These are phyloP conservation scores for Hydrotaea cyrtoneurina DNA, from an alignment of 2,888 invertebrate genomes.

Conservation along the genomic window DNA sequence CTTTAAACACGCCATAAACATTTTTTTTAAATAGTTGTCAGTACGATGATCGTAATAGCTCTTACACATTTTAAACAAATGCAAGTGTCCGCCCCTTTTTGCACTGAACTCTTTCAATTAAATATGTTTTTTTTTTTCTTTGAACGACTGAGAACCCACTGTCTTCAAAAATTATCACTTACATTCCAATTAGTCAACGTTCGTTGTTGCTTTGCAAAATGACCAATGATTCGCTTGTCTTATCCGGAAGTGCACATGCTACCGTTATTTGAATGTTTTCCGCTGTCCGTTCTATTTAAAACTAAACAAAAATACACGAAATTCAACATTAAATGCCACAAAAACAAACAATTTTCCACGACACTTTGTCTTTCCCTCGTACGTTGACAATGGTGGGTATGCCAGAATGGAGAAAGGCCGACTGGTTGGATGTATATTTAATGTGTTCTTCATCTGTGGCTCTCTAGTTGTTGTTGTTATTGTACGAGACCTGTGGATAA, in stretches of 20 bases:
- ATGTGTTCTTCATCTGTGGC: neutral
- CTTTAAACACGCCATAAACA: no score
- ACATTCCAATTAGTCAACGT: neutral
- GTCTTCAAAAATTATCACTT: conserved; percentile 4
- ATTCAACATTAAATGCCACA: conserved; percentile 26
- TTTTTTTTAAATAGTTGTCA: no score
- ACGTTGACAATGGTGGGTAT: neutral
- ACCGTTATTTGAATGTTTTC: conserved; percentile 53
- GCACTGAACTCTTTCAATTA: neutral
- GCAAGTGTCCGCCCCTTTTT: no score
- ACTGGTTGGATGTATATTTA: neutral
- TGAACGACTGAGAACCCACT: neutral
- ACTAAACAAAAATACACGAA: conserved; percentile 49
- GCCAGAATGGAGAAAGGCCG: neutral
- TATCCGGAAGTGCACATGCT: conserved; percentile 24
- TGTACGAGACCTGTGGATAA: neutral
- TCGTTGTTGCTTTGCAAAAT: neutral
- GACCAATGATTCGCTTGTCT: neutral
- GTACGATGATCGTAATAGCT: no score
- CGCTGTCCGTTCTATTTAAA: conserved; percentile 52
- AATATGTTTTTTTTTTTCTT: neutral
- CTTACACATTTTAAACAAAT: no score
- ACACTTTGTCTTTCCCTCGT: neutral
- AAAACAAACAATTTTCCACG: conserved; percentile 16
- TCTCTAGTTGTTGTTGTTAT: conserved; percentile 1